These are phyloP conservation scores for Drosophila cardini DNA, from an alignment of 1,140 invertebrate genomes.

Conservation along the genomic window DNA sequence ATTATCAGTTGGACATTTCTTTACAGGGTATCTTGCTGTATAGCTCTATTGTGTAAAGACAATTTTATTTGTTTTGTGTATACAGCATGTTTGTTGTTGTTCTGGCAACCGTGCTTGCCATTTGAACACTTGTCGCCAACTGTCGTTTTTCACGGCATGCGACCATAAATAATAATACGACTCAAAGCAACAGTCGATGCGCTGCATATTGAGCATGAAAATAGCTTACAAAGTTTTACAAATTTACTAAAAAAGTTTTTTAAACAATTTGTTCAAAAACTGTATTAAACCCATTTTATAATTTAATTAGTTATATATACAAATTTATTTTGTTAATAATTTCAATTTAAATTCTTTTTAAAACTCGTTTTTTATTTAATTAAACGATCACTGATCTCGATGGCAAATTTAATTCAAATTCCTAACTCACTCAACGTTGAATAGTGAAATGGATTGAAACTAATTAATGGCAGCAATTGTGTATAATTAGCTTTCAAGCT, in stretches of 20 bases:
- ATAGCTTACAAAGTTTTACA: neutral
- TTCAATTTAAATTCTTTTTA: no score
- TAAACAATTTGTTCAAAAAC: no score
- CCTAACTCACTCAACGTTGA: neutral
- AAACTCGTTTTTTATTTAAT: no score
- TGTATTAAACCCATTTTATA: no score
- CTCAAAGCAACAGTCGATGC: slow-evolving; percentile 58
- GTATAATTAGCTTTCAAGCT: neutral
- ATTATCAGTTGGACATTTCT: no score
- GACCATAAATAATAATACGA: slow-evolving; percentile 78
- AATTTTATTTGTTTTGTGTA: slow-evolving; percentile 10
- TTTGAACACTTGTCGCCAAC: slow-evolving; percentile 80
- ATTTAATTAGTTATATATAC: no score
- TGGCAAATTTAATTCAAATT: neutral
- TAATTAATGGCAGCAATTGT: neutral
- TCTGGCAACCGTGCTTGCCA: slow-evolving; percentile 78
- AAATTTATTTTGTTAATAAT: no score
- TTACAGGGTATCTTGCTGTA: neutral
- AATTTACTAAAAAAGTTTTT: no score
- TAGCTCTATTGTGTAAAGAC: neutral
- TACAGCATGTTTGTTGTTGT: slow-evolving; percentile 53
- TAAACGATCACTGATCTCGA: neutral
- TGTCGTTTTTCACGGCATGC: slow-evolving; percentile 80
- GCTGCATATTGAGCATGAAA: slow-evolving; percentile 48
- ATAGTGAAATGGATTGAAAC: neutral